Percentiles rank a stretch among this genome's conserved stretches.
These are phyloP conservation scores for Trachelus troglodyta DNA, from an alignment of 2,888 invertebrate genomes.

Conservation along the genomic window DNA sequence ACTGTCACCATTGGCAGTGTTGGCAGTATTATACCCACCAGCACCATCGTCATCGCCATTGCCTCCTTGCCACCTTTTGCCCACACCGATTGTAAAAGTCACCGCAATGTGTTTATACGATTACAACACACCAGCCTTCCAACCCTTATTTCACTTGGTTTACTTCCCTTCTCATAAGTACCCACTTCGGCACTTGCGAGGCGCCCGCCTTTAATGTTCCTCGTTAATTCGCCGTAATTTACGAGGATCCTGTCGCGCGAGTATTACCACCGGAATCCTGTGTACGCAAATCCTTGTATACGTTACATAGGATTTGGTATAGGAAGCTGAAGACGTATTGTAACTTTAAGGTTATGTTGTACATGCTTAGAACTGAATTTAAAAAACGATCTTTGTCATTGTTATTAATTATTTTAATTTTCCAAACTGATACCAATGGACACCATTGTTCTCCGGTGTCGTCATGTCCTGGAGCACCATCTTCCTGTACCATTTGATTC, in stretches of 20 bases:
- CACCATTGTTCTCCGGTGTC: not conserved
- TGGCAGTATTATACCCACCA: not conserved
- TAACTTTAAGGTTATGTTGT: not conserved
- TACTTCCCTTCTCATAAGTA: conserved; percentile 1
- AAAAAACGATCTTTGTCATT: not conserved
- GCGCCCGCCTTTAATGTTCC: not conserved
- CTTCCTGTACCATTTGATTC: conserved; percentile 23
- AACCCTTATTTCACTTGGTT: conserved; percentile 5
- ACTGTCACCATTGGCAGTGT: not conserved
- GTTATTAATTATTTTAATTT: not conserved
- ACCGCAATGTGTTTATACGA: conserved; percentile 3
- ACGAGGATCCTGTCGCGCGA: not conserved
- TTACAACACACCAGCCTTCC: not conserved
- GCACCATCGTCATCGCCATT: not conserved
- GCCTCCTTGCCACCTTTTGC: not conserved
- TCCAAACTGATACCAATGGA: not conserved
- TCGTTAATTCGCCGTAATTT: conserved; percentile 5
- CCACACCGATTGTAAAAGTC: conserved; percentile 11
- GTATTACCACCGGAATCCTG: not conserved
- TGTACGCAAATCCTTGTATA: not conserved
- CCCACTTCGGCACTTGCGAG: not conserved
- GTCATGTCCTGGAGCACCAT: conserved; percentile 9
- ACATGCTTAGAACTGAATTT: not conserved
- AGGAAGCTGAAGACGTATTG: not conserved
- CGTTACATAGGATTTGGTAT: not conserved